A percentile compares a stretch with the other conserved stretches of the same genome.
These are phyloP conservation scores for Pinctada fucata DNA, from an alignment of 2,888 invertebrate species.

Conservation along the genomic window DNA sequence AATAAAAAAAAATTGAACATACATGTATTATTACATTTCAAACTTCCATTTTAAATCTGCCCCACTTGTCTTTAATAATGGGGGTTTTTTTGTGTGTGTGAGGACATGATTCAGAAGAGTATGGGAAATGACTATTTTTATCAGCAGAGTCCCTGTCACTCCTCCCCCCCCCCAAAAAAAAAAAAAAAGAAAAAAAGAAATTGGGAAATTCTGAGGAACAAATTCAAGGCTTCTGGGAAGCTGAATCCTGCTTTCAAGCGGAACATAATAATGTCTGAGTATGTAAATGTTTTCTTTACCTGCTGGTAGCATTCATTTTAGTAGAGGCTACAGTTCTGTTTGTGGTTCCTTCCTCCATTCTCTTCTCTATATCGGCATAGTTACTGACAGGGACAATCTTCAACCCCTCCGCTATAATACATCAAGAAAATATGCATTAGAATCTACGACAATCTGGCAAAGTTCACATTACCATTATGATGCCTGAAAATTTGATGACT, in stretches of 20 bases:
- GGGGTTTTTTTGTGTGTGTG: too few species aligned
- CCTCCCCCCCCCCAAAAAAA: neutral
- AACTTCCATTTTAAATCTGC: too few species aligned
- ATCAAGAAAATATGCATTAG: neutral
- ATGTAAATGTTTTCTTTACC: slow-evolving; percentile 52
- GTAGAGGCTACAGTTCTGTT: slow-evolving; percentile 81
- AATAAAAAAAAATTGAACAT: too few species aligned
- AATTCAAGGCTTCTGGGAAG: neutral
- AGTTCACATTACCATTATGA: too few species aligned
- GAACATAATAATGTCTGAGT: neutral
- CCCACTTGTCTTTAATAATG: too few species aligned
- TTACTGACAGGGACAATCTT: slow-evolving; percentile 76
- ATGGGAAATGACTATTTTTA: too few species aligned
- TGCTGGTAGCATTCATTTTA: slow-evolving; percentile 81
- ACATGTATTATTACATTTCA: too few species aligned
- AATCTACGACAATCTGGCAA: too few species aligned
- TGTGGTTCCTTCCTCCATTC: slow-evolving; percentile 80
- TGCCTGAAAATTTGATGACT: too few species aligned
- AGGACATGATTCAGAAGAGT: too few species aligned
- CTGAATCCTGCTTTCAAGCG: neutral
- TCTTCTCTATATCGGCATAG: slow-evolving; percentile 78
- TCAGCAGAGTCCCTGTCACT: too few species aligned
- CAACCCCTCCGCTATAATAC: slow-evolving; percentile 78
- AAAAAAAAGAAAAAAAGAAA: neutral
- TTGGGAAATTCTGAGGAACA: neutral